Evolutionary conservation across 2,888 invertebrate species (phyloP).

Genomic region (Tiliacea citrago): DNA sequence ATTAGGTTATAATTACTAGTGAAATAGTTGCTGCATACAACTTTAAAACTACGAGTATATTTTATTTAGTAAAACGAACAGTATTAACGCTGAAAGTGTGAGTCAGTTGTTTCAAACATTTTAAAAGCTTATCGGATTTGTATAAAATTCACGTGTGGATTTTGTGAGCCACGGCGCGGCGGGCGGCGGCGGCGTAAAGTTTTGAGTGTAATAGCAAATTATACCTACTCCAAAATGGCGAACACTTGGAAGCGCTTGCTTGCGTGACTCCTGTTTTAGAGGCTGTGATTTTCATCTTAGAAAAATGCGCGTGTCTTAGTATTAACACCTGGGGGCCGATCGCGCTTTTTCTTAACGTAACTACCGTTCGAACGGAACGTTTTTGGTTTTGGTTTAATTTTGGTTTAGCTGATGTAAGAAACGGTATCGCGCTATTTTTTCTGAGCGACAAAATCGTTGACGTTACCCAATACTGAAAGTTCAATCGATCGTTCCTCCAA

Average conservation of each 20-base stretch:
- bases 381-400: too few relatives aligned
- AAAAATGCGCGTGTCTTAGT: too few relatives aligned
- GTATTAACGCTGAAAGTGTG: constrained; percentile 36
- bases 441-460: too few relatives aligned
- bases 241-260: not conserved
- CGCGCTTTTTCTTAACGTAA: too few relatives aligned
- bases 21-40: constrained; percentile 9
- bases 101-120: constrained; percentile 54
- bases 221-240: not conserved
- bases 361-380: too few relatives aligned
- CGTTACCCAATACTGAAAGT: too few relatives aligned
- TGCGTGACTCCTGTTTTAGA: not conserved
- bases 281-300: not conserved
- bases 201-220: constrained; percentile 13
- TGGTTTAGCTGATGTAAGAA: too few relatives aligned
- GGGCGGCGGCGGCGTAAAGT: too few relatives aligned
- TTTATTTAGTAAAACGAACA: constrained; percentile 13
- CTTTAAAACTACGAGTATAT: constrained; percentile 19
- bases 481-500: too few relatives aligned
- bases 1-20: not conserved
- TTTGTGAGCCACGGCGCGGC: constrained; percentile 25
- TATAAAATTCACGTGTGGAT: constrained; percentile 44
- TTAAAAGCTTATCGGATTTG: constrained; percentile 62
- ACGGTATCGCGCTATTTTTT: too few relatives aligned
- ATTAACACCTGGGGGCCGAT: too few relatives aligned